Evolutionary conservation across 2,113 vertebrate genomes (phyloP), one percentile per base, ranked within the genome.

Genomic region (Callaeas wilsoni): DNA sequence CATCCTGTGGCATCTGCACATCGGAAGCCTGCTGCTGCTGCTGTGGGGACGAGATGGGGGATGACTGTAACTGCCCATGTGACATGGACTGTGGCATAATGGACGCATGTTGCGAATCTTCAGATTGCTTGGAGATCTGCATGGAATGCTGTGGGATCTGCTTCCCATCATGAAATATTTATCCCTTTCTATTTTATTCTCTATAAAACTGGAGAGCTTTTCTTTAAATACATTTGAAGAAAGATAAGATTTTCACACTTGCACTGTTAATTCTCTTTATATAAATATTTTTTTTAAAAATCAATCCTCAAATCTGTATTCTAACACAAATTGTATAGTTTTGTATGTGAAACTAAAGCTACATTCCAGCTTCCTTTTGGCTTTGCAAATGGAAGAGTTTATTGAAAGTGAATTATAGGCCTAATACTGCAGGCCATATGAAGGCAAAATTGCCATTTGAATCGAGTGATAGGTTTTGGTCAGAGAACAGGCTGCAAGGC

Each of bases 121-220:
- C 99, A 23, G 99, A 99, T 97, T 99, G 99, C 96, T 98, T 99
- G 98, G 99, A 99, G 98, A 99, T 99, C 98, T 99, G 99, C 94
- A 99, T 99, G 99, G 99, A 99, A 97, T 99, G 99, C 98, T 99
- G 99, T 86, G 99, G 99, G 55, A 99, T 99, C 98, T 99, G 99
- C 97, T 99, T 99, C 96, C 99, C 99, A 52, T 99, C 99, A 79
- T 99, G 98, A 98, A 97, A 75, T 93, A 89, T 96, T 98, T 95
- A 91, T 92, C 96, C 83, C 49, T 65, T 83, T 93, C 95, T 95
- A 68, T 84, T 79, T 96, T 87, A 74, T 95, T 69, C 70, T 97
- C 27, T 94, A 12, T 86, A 97, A 96, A 98, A 98, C 98, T 98
- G 98, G 97, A 98, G 96, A 97, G 70, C 67, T 92, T 94, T 95